These are phyloP conservation scores for Xyliphius kryptos DNA, from an alignment of 2,113 vertebrate genomes.

Conservation along the genomic window DNA sequence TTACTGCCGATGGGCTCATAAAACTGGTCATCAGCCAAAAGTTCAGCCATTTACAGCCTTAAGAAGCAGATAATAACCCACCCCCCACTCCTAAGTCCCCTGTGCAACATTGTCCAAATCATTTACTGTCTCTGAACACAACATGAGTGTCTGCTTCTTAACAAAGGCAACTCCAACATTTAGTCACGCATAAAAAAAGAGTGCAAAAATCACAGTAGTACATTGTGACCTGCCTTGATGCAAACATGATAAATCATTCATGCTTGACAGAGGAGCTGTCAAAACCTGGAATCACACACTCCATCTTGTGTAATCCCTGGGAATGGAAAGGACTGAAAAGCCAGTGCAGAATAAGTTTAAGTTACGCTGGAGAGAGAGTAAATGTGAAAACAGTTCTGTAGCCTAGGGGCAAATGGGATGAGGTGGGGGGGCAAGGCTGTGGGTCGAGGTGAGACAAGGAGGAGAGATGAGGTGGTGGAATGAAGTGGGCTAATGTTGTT, in stretches of 20 bases:
- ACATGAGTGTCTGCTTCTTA: constrained; percentile 1
- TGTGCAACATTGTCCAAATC: not conserved
- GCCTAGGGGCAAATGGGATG: too few species aligned
- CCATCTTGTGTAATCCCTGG: not conserved
- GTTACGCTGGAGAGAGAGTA: too few species aligned
- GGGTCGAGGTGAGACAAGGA: too few species aligned
- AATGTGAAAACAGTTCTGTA: too few species aligned
- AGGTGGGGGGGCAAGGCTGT: too few species aligned
- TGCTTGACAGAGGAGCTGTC: not conserved
- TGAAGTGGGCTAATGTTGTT: too few species aligned
- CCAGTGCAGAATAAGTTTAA: too few species aligned
- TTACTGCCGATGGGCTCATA: too few species aligned
- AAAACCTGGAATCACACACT: constrained; percentile 7
- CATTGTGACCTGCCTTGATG: constrained; percentile 19
- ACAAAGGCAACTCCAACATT: not conserved
- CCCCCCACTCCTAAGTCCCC: not conserved
- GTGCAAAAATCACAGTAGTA: constrained; percentile 6
- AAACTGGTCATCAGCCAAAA: too few species aligned
- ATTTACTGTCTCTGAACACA: constrained; percentile 7
- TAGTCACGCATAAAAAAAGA: constrained; percentile 11
- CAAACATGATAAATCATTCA: constrained; percentile 49
- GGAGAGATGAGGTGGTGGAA: too few species aligned
- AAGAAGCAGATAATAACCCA: not conserved
- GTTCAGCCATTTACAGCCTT: not conserved
- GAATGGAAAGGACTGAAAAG: not conserved